Base-by-base conservation (phyloP, 2,888 invertebrate genomes). In the Thereva nobilitata region DNA sequence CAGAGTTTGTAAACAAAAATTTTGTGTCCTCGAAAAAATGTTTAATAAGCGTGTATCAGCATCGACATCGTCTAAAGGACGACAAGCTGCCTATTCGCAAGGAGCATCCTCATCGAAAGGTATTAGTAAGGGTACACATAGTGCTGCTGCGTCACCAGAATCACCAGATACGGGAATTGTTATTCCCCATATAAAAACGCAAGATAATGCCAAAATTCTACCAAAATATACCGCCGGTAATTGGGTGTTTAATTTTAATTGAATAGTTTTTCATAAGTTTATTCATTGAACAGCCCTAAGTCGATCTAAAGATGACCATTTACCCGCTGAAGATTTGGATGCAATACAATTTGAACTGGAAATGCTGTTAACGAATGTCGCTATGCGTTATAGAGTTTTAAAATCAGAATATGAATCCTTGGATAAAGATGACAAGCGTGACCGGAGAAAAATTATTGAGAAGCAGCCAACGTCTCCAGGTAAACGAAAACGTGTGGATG, bases 321-420 rank as follows among this genome's bases (percentile, higher is more conserved):
- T 95, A 68, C 89, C 88, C 12, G 90, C 94, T 84, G 95, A 96
- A 74, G 95, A 97, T 76, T 82, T 96, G 55, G 95, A 96, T 78
- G 85, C 87, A 1, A 82, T 97, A 7, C 96, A 97, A 78, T 82
- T 90, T 59, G 96, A 97, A 78, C 80, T 96, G 59, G 96, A 97
- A 80, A 89, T 89, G 34, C 82, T 96, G 57, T 83, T 96, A 35
- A 91, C 93, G 0, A 90, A 90, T 59, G 91, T 91, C 63, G 93
- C 93, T 0, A 86, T 93, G 10, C 84, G 95, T 66, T 86, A 89
- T 72, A 85, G 93, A 72, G 87, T 89, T 68, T 85, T 96, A n/a
- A 89, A 89, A 73, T 84, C 87, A 2, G 91, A 92, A 81, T 87
- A 89, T 68, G 86, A 89, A 56, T 86, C 84, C 71, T 83, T 90